Percentiles rank a stretch among this genome's conserved stretches.
Evolutionary conservation across 35 echinoderm and acorn worm genomes (phyloP).

Genomic region (Strongylocentrotus purpuratus): DNA sequence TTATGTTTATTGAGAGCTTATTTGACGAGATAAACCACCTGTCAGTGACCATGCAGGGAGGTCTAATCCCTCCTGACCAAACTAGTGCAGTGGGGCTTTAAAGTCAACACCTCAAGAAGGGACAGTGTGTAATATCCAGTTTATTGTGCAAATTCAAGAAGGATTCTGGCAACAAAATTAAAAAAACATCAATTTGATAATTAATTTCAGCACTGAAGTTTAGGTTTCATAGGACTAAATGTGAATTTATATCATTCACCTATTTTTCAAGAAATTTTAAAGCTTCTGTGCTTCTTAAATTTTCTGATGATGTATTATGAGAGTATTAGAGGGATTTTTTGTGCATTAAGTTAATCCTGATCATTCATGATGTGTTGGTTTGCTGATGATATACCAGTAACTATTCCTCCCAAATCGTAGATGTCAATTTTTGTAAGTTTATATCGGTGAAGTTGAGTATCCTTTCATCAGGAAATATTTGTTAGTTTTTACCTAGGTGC

Average conservation of each 20-base stretch:
- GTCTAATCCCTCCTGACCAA: too few relatives aligned
- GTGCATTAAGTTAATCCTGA: background rate
- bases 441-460: background rate
- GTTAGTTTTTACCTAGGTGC: background rate
- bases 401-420: background rate
- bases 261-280: background rate
- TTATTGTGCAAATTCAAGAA: background rate
- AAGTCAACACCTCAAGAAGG: background rate
- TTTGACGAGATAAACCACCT: too few relatives aligned
- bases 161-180: background rate
- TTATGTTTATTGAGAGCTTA: too few relatives aligned
- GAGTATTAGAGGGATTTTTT: background rate
- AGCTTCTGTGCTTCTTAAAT: background rate
- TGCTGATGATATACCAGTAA: background rate
- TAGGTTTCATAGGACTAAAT: too few relatives aligned
- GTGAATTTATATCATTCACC: too few relatives aligned
- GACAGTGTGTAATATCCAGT: background rate
- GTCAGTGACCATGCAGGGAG: too few relatives aligned
- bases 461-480: background rate
- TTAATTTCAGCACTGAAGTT: background rate
- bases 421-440: background rate
- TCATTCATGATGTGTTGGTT: background rate
- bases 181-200: background rate
- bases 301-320: background rate
- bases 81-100: background rate